Conservation (phyloP, 2,797 vertebrate genomes). For the Coranthus polyacanthus region DNA sequence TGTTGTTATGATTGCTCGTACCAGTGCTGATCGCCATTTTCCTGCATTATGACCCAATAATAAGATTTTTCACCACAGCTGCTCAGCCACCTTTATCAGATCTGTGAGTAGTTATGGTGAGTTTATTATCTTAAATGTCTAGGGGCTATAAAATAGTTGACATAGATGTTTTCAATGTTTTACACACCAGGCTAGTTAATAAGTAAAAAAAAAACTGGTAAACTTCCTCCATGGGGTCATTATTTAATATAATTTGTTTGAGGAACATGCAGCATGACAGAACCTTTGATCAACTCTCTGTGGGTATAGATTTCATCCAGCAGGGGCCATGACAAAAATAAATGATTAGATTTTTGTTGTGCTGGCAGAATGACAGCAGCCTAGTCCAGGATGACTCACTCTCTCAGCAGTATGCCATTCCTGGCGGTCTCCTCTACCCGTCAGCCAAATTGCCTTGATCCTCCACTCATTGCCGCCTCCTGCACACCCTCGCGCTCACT, state of each 20-base stretch:
- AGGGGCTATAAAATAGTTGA: too few relatives aligned
- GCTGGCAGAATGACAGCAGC: conserved; percentile 77
- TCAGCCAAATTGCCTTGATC: conserved; percentile 77
- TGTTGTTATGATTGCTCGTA: too few relatives aligned
- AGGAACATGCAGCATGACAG: conserved; percentile 63
- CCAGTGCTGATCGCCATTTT: too few relatives aligned
- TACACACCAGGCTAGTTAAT: too few relatives aligned
- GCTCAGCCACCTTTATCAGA: too few relatives aligned
- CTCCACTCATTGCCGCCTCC: conserved; percentile 64
- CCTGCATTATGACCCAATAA: too few relatives aligned
- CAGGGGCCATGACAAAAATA: conserved; percentile 76
- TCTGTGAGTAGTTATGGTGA: too few relatives aligned
- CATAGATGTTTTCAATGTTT: too few relatives aligned
- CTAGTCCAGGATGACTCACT: conserved; percentile 76
- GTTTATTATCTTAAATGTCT: too few relatives aligned
- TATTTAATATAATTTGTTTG: conserved; percentile 64
- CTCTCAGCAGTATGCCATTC: conserved; percentile 72
- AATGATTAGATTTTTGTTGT: conserved; percentile 77
- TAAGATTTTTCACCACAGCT: too few relatives aligned
- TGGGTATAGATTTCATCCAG: conserved; percentile 71
- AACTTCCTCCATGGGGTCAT: conserved; percentile 44
- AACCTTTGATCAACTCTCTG: conserved; percentile 73
- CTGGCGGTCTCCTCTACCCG: conserved; percentile 68
- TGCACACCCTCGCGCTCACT: conserved; percentile 40
- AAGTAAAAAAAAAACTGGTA: conserved; percentile 3